Conservation (phyloP, 2,797 vertebrate species). For the Carapus acus region DNA sequence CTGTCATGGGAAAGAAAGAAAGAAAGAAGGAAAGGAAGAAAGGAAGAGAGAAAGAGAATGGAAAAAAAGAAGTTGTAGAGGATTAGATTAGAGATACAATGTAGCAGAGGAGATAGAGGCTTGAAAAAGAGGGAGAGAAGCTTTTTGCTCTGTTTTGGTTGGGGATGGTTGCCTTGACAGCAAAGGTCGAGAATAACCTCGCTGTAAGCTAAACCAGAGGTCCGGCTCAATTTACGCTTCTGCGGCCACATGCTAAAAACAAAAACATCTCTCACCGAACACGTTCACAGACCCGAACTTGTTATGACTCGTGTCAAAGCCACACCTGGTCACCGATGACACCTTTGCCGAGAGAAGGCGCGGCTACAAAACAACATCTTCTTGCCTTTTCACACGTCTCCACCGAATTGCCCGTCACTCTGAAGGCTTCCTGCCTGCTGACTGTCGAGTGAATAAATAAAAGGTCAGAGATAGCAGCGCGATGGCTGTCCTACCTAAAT, state of each 20-base stretch:
- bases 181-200: constrained; percentile 34
- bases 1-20: constrained; percentile 39
- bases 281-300: no score
- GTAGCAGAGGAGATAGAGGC: constrained; percentile 53
- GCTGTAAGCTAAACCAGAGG: constrained; percentile 14
- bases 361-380: no score
- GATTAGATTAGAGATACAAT: constrained; percentile 51
- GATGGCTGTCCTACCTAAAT: no score
- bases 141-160: constrained; percentile 29
- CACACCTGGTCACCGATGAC: no score
- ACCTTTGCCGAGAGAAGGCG: no score
- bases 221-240: not conserved
- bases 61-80: constrained; percentile 26
- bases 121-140: constrained; percentile 44
- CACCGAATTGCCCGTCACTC: no score
- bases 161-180: constrained; percentile 26
- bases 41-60: constrained; percentile 35
- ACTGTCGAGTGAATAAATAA: no score
- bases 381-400: no score
- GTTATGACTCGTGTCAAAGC: no score
- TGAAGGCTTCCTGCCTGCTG: no score
- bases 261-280: no score
- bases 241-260: not conserved
- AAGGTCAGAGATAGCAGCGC: no score
- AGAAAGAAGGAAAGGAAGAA: constrained; percentile 30